Percentiles rank a stretch among this genome's conserved stretches.
Evolutionary conservation across 2,797 vertebrate species (phyloP).

Genomic region (Gadopsis marmoratus): DNA sequence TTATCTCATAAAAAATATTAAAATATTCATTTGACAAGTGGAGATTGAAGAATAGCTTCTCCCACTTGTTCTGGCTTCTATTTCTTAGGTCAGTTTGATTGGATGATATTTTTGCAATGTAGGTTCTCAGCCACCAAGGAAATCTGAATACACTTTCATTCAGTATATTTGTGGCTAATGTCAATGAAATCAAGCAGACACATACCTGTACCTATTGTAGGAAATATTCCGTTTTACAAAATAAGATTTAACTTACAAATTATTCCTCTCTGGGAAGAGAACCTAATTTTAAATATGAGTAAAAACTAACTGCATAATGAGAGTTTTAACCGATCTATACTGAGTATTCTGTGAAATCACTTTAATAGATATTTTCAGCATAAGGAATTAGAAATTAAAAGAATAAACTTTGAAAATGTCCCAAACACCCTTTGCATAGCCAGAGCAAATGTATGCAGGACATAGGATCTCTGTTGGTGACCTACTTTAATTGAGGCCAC

Average conservation of each 20-base stretch:
- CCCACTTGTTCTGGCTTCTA: constrained; percentile 33
- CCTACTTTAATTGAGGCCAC: constrained; percentile 54
- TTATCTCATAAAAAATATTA: not conserved
- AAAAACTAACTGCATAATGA: not conserved
- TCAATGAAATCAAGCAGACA: constrained; percentile 46
- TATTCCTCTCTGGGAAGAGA: constrained; percentile 20
- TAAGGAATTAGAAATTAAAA: constrained; percentile 5
- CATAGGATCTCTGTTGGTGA: constrained; percentile 38
- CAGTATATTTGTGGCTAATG: constrained; percentile 48
- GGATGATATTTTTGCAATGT: constrained; percentile 77
- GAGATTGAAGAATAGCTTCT: constrained; percentile 26
- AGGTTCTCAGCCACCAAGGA: constrained; percentile 73
- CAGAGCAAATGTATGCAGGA: constrained; percentile 13
- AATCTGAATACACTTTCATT: constrained; percentile 56
- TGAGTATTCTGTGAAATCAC: not conserved
- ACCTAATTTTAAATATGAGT: constrained; percentile 36
- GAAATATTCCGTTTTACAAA: constrained; percentile 8
- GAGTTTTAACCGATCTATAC: not conserved
- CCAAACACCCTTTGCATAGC: constrained; percentile 8
- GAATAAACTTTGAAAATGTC: constrained; percentile 10
- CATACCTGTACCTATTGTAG: not conserved
- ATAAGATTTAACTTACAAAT: constrained; percentile 10
- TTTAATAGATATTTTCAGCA: constrained; percentile 4
- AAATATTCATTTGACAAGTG: constrained; percentile 16
- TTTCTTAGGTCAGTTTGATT: constrained; percentile 59